These are phyloP conservation scores for Chrosomus eos DNA, from an alignment of 2,797 vertebrate genomes.

Conservation along the genomic window DNA sequence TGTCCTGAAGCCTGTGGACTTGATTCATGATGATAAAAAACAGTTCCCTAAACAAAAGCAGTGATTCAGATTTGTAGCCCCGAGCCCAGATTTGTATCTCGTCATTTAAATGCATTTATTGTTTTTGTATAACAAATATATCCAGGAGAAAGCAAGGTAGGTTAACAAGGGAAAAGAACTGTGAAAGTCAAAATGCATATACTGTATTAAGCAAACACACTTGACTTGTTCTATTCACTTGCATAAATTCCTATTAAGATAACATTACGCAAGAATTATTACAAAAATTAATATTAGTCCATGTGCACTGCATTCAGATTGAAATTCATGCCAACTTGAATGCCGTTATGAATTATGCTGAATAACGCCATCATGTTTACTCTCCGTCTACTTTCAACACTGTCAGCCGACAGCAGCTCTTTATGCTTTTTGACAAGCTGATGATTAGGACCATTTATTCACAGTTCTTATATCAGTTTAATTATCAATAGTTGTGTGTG, in stretches of 20 bases:
- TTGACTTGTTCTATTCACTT: constrained; percentile 64
- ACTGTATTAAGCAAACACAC: constrained; percentile 49
- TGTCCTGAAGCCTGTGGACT: not conserved
- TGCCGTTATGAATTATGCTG: constrained; percentile 47
- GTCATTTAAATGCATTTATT: constrained; percentile 22
- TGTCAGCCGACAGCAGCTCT: constrained; percentile 26
- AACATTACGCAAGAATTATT: constrained; percentile 57
- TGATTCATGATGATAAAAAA: constrained; percentile 2
- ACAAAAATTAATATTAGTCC: constrained; percentile 62
- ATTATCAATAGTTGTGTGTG: not conserved
- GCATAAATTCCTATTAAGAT: constrained; percentile 63
- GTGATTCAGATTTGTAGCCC: constrained; percentile 15
- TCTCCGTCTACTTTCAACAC: constrained; percentile 33
- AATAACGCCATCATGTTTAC: constrained; percentile 12
- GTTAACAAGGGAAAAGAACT: constrained; percentile 20
- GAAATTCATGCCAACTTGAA: constrained; percentile 52
- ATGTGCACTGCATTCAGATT: constrained; percentile 59
- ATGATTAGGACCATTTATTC: constrained; percentile 34
- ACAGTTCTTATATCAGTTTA: not conserved
- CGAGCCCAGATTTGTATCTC: not conserved
- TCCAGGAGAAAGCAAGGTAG: constrained; percentile 40
- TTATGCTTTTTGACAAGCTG: constrained; percentile 34
- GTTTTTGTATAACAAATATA: constrained; percentile 28
- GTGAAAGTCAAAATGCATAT: constrained; percentile 15
- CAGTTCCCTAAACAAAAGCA: not conserved